These are phyloP conservation scores for Antechinus flavipes DNA, from an alignment of 2,113 vertebrate genomes.

Conservation along the genomic window DNA sequence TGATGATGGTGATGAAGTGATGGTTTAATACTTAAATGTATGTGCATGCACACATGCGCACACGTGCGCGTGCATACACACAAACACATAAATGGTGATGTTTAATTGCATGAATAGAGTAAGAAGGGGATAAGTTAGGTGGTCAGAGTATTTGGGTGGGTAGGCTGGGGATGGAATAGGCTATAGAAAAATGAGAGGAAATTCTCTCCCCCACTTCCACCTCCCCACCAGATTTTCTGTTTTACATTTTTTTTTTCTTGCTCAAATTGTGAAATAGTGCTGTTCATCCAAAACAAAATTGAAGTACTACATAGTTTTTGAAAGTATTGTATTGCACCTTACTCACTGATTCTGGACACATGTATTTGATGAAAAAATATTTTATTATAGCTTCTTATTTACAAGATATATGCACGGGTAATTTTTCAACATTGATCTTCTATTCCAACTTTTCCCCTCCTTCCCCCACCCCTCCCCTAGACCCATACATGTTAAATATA, in stretches of 20 bases:
- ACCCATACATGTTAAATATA: too few relatives aligned
- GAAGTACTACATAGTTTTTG: not conserved
- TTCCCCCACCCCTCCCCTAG: too few relatives aligned
- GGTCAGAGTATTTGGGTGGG: not conserved
- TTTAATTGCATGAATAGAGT: not conserved
- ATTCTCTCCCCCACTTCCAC: not conserved
- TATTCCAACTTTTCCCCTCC: too few relatives aligned
- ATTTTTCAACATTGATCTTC: too few relatives aligned
- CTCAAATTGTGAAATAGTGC: not conserved
- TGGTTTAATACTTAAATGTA: too few relatives aligned
- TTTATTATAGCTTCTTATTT: too few relatives aligned
- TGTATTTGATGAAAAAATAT: not conserved
- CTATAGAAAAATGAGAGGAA: not conserved
- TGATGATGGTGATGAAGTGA: too few relatives aligned
- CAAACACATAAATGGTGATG: not conserved
- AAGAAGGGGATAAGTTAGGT: not conserved
- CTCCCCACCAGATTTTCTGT: not conserved
- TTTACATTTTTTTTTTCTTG: not conserved
- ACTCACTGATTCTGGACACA: not conserved
- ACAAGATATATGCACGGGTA: too few relatives aligned
- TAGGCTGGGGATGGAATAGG: not conserved
- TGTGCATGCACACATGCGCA: too few relatives aligned
- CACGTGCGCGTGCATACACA: too few relatives aligned
- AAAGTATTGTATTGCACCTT: not conserved
- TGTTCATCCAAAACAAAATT: conserved; percentile 10